Percentiles rank a stretch among this genome's conserved stretches.
Conservation (phyloP, 2,113 vertebrate species). For the Mohoua ochrocephala region DNA sequence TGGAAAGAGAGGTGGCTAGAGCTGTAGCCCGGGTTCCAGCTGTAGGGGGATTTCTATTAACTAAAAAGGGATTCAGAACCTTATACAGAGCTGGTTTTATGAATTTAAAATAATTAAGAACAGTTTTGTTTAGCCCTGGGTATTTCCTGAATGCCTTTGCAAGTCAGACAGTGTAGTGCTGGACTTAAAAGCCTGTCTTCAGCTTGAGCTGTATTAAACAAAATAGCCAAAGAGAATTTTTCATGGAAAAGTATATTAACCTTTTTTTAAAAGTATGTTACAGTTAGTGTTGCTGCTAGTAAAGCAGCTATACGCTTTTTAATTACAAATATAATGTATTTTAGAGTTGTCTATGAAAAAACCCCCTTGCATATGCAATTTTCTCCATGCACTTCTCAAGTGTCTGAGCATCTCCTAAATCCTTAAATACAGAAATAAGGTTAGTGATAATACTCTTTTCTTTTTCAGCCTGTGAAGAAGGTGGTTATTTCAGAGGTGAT, state of each 20-base stretch:
- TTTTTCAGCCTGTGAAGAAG: not conserved
- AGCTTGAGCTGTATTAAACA: not conserved
- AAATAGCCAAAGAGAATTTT: not conserved
- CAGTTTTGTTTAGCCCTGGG: slow-evolving; percentile 40
- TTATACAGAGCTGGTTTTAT: slow-evolving; percentile 11
- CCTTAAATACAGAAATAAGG: not conserved
- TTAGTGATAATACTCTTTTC: not conserved
- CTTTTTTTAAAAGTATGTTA: not conserved
- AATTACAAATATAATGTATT: not conserved
- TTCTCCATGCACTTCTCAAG: not conserved
- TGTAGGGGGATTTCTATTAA: slow-evolving; percentile 30
- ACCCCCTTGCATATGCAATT: not conserved
- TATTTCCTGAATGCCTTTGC: slow-evolving; percentile 34
- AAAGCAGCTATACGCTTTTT: not conserved
- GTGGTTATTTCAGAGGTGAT: not conserved
- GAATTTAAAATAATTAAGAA: slow-evolving; percentile 52
- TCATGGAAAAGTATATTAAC: not conserved
- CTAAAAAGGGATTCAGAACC: slow-evolving; percentile 14
- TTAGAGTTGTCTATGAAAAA: not conserved
- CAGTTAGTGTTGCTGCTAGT: not conserved
- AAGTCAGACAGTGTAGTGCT: not conserved
- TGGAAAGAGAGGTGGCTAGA: slow-evolving; percentile 39
- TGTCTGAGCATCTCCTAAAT: not conserved
- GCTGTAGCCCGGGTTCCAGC: slow-evolving; percentile 22
- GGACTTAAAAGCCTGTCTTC: not conserved